phyloP scores from a whole-genome alignment of 1,140 invertebrate species.

The Procambarus virginalis region DNA sequence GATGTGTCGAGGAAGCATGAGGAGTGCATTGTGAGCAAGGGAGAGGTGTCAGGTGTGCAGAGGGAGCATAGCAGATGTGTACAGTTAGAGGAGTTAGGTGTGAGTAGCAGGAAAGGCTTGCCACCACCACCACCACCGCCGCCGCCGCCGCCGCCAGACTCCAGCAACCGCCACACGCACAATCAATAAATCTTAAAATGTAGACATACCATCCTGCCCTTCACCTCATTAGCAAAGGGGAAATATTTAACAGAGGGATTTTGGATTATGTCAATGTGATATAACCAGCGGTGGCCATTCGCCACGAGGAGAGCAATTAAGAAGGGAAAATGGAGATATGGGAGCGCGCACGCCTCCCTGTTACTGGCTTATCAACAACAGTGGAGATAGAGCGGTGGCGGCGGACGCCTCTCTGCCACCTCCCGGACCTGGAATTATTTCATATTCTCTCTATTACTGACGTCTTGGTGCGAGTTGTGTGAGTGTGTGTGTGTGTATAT shows the following conservation, averaged over 20 bases:
- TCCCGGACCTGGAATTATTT: slow-evolving; percentile 19
- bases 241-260: too few species aligned
- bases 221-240: not conserved
- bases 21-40: too few species aligned
- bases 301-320: too few species aligned
- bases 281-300: too few species aligned
- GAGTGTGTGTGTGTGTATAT: slow-evolving; percentile 54
- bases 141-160: not conserved
- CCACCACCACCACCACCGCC: slow-evolving; percentile 32
- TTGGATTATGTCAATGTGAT: too few species aligned
- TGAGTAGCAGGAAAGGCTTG: slow-evolving; percentile 7
- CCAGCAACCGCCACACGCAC: slow-evolving; percentile 18
- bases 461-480: not conserved
- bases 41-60: too few species aligned
- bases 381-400: slow-evolving; percentile 62
- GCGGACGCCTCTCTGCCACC: slow-evolving; percentile 34
- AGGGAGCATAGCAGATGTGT: not conserved
- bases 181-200: slow-evolving; percentile 43
- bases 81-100: slow-evolving; percentile 64
- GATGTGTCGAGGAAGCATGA: too few species aligned
- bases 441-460: slow-evolving; percentile 31
- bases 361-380: slow-evolving; percentile 65
- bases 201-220: not conserved
- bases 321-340: not conserved
- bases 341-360: slow-evolving; percentile 5